A percentile compares a stretch with the other conserved stretches of the same genome.
Evolutionary conservation across 2,888 invertebrate genomes (phyloP).

Genomic region (Alentia gelatinosa): DNA sequence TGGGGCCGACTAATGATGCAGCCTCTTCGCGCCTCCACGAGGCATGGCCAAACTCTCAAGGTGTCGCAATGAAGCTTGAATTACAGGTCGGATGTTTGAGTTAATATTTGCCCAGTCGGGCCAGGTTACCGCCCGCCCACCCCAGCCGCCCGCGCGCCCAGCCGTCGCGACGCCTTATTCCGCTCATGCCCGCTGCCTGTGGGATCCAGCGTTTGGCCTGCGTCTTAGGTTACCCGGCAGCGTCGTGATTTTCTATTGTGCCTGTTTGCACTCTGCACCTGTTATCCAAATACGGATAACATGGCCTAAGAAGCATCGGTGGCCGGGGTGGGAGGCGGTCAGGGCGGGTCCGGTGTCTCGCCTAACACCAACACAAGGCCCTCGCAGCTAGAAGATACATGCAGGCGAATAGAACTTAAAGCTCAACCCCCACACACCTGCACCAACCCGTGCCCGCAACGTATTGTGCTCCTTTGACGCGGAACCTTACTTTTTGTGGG

Average conservation of each 20-base stretch:
- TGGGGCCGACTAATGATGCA: not conserved
- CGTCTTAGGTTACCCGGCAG: not conserved
- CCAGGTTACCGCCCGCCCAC: not conserved
- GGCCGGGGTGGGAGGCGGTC: not conserved
- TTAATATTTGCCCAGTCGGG: conserved; percentile 21
- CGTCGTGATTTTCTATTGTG: not conserved
- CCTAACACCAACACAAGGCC: not conserved
- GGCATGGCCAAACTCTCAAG: conserved; percentile 33
- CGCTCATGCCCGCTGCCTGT: not conserved
- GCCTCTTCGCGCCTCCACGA: not conserved
- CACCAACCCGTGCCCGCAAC: too few species aligned
- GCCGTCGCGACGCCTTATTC: not conserved
- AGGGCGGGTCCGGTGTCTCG: not conserved
- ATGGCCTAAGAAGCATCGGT: not conserved
- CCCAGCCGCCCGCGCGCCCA: not conserved
- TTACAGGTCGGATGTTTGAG: not conserved
- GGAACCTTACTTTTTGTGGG: too few species aligned
- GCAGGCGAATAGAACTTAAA: not conserved
- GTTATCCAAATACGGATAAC: conserved; percentile 29
- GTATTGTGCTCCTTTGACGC: too few species aligned
- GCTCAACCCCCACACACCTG: not conserved
- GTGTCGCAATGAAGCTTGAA: conserved; percentile 52
- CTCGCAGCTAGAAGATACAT: not conserved
- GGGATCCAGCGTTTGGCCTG: not conserved
- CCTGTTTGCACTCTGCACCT: conserved; percentile 4